A percentile compares a stretch with the other conserved stretches of the same genome.
These are phyloP conservation scores for Nymphalis c-album DNA, from an alignment of 2,888 invertebrate species.

Conservation along the genomic window DNA sequence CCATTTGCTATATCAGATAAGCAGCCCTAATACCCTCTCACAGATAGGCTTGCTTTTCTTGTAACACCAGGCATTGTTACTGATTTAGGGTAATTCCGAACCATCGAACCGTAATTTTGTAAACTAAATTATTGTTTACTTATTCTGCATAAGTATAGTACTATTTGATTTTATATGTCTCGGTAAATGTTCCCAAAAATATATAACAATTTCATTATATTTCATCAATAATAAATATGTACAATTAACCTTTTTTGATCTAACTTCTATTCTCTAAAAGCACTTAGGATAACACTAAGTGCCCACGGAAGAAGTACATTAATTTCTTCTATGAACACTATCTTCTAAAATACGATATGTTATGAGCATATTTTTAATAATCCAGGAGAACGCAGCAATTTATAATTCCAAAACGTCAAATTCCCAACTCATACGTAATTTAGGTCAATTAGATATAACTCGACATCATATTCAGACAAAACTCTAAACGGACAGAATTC, in stretches of 20 bases:
- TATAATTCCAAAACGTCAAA: conserved; percentile 7
- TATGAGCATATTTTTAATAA: no score
- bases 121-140: neutral
- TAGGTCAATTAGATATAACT: conserved; percentile 28
- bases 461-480: conserved; percentile 18
- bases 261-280: no score
- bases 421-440: conserved; percentile 20
- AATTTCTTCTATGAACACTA: no score
- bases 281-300: no score
- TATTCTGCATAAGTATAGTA: no score
- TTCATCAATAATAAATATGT: no score
- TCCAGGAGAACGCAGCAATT: neutral
- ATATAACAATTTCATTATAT: no score
- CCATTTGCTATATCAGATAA: conserved; percentile 31
- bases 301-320: no score
- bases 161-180: no score
- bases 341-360: no score
- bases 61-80: neutral
- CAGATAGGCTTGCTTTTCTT: conserved; percentile 11
- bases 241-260: no score
- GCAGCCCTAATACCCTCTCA: conserved; percentile 17
- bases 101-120: neutral
- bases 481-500: conserved; percentile 35
- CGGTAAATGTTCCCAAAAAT: no score
- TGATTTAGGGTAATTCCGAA: neutral